Conservation (phyloP, 2,888 invertebrate species). For the Toxonevra muliebris region DNA sequence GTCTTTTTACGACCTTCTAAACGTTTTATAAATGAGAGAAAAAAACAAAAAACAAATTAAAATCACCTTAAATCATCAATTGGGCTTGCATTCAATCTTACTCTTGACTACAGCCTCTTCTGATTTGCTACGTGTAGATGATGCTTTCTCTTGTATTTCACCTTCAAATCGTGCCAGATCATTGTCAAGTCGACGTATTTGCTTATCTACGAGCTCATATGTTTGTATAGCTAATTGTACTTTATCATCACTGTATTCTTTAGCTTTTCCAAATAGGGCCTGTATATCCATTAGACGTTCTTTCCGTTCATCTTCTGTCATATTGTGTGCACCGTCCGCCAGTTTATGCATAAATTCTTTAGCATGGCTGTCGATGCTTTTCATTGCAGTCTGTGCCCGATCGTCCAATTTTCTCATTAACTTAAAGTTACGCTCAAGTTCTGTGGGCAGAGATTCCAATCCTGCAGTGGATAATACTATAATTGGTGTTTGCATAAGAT, state of each 20-base stretch:
- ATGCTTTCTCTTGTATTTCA: conserved; percentile 94
- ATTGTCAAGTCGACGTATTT: conserved; percentile 93
- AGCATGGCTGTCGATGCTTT: conserved; percentile 84
- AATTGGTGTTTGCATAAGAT: too few species aligned
- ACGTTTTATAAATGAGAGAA: conserved; percentile 32
- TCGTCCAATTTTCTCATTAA: conserved; percentile 95
- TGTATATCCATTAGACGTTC: conserved; percentile 84
- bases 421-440: conserved; percentile 94
- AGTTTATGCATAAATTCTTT: conserved; percentile 64
- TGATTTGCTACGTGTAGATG: conserved; percentile 77
- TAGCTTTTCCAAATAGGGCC: conserved; percentile 90
- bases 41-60: conserved; percentile 9
- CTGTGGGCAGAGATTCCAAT: conserved; percentile 93
- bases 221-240: conserved; percentile 97
- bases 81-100: conserved; percentile 51
- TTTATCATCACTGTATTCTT: conserved; percentile 96
- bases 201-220: conserved; percentile 97
- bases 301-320: conserved; percentile 76
- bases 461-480: conserved; percentile 65
- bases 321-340: conserved; percentile 43
- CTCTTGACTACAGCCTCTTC: conserved; percentile 72
- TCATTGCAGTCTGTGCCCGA: conserved; percentile 88
- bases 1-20: conserved; percentile 76
- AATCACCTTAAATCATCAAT: background rate
- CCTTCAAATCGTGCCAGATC: conserved; percentile 96